A percentile compares a stretch with the other conserved stretches of the same genome.
Evolutionary conservation across 2,113 vertebrate species (phyloP).

Genomic region (Pterocles burchelli): DNA sequence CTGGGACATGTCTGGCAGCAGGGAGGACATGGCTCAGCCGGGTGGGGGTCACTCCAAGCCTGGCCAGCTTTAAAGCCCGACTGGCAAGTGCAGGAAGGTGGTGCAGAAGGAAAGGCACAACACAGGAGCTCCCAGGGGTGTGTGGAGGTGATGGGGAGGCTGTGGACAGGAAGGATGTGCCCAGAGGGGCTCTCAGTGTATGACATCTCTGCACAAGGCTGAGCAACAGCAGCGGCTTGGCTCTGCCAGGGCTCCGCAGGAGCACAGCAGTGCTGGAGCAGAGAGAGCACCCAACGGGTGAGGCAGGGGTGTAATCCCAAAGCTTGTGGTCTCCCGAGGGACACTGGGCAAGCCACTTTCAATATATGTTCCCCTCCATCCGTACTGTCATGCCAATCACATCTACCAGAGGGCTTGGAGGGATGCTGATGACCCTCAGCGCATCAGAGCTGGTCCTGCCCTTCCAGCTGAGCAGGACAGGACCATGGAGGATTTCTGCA

Average conservation of each 20-base stretch:
- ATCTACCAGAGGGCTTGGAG: background rate
- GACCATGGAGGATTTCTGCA: background rate
- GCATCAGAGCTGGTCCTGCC: background rate
- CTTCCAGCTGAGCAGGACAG: background rate
- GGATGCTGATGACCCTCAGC: background rate
- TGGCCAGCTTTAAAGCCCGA: background rate
- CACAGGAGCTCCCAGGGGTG: background rate
- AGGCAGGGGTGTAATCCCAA: accelerated
- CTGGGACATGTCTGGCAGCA: background rate
- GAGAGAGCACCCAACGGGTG: accelerated
- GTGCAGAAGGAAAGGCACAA: background rate
- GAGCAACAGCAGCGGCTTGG: background rate
- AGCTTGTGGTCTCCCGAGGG: background rate
- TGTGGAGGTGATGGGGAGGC: accelerated
- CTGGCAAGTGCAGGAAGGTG: background rate
- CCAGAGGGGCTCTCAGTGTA: background rate
- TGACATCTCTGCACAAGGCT: background rate
- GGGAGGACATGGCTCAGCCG: background rate
- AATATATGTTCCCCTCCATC: background rate
- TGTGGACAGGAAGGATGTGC: background rate
- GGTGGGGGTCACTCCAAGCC: background rate
- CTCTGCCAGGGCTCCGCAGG: background rate
- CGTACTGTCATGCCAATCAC: background rate
- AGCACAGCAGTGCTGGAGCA: background rate
- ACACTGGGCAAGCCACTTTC: background rate